Conservation (phyloP, 2,797 vertebrate species). For the Anguilla marmorata region DNA sequence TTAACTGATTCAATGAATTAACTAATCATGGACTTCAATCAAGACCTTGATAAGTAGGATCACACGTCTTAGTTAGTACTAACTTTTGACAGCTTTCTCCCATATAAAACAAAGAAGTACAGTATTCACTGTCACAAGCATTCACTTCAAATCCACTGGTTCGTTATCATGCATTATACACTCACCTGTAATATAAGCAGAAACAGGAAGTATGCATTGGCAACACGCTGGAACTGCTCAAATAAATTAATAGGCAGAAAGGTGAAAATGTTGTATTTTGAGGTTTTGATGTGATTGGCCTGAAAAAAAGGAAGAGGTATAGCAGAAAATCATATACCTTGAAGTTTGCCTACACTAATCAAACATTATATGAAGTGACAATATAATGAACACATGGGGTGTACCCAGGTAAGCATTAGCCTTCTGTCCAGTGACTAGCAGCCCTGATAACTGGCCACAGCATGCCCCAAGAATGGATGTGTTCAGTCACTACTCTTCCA, state of each 20-base stretch:
- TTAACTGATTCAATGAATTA: too few relatives aligned
- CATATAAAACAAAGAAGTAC: background rate
- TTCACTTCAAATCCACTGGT: background rate
- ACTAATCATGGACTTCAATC: too few relatives aligned
- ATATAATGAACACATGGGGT: background rate
- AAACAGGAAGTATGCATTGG: conserved; percentile 79
- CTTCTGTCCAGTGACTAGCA: background rate
- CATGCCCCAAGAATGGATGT: background rate
- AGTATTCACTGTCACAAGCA: background rate
- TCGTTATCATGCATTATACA: background rate
- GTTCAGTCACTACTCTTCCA: background rate
- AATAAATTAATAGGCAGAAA: conserved; percentile 88
- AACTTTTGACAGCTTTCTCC: background rate
- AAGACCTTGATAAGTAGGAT: background rate
- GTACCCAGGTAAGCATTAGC: background rate
- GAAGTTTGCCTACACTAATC: background rate
- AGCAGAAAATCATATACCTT: background rate
- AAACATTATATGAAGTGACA: background rate
- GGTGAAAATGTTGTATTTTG: conserved; percentile 82
- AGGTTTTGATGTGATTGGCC: conserved; percentile 86
- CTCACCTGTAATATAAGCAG: conserved; percentile 77
- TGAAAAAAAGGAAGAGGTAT: conserved; percentile 56
- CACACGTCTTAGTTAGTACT: too few relatives aligned
- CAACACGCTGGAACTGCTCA: conserved; percentile 86
- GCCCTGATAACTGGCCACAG: background rate